Percentiles rank a stretch among this genome's conserved stretches.
These are phyloP conservation scores for Falco peregrinus DNA, from an alignment of 2,797 vertebrate species.

Conservation along the genomic window DNA sequence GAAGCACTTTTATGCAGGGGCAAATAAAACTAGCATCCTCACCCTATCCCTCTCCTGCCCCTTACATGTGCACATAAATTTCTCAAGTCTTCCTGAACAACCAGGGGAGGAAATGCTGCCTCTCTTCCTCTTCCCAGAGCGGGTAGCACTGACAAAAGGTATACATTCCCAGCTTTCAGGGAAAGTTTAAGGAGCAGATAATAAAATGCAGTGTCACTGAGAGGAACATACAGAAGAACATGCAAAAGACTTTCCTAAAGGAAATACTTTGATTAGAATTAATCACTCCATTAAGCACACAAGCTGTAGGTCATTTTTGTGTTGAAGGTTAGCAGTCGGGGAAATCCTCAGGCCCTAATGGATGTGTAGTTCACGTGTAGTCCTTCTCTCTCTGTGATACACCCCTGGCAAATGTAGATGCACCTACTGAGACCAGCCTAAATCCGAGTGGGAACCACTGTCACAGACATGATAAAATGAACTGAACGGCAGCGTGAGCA, in stretches of 20 bases:
- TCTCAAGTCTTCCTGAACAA: background rate
- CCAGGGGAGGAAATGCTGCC: background rate
- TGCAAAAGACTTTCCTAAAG: background rate
- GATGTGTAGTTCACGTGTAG: fast-evolving
- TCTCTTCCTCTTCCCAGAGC: background rate
- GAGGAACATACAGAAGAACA: background rate
- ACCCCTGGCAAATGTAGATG: background rate
- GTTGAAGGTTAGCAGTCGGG: background rate
- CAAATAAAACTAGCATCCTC: background rate
- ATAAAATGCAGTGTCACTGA: background rate
- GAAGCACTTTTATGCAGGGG: background rate
- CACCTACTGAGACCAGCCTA: background rate
- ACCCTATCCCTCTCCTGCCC: background rate
- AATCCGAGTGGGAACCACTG: background rate
- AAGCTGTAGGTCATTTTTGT: fast-evolving
- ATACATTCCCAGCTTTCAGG: background rate
- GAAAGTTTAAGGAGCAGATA: background rate
- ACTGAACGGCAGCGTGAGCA: background rate
- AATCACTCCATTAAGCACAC: background rate
- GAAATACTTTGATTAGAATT: background rate
- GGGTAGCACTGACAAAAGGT: background rate
- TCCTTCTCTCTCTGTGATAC: background rate
- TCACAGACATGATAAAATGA: background rate
- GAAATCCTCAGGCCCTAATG: background rate
- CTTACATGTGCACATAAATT: background rate